Evolutionary conservation across 2,888 invertebrate genomes (phyloP).

Genomic region (Proisotoma minuta): DNA sequence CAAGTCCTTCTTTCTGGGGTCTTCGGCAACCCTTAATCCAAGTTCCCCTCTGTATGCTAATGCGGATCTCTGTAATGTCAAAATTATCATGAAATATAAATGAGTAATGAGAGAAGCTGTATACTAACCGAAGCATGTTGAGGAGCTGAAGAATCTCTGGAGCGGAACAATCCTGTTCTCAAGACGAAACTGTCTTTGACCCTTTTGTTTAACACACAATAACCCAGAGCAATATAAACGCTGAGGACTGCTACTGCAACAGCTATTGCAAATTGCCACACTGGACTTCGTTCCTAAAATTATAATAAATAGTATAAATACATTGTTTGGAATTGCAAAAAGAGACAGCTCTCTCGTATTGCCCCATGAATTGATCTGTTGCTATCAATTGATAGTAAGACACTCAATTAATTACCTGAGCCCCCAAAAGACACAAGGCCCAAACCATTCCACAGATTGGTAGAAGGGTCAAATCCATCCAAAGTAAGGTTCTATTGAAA

Average conservation of each 20-base stretch:
- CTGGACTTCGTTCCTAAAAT: slow-evolving; percentile 66
- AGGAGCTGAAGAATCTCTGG: slow-evolving; percentile 35
- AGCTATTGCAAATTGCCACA: slow-evolving; percentile 72
- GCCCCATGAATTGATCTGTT: too few relatives aligned
- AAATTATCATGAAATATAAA: neutral
- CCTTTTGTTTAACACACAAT: slow-evolving; percentile 79
- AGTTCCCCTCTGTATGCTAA: slow-evolving; percentile 67
- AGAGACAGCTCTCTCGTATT: too few relatives aligned
- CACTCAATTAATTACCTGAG: too few relatives aligned
- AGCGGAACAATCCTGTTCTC: slow-evolving; percentile 55
- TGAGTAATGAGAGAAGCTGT: neutral
- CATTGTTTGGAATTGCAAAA: too few relatives aligned
- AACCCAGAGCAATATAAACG: slow-evolving; percentile 75
- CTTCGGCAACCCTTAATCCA: slow-evolving; percentile 53
- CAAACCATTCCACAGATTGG: slow-evolving; percentile 80
- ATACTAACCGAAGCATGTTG: slow-evolving; percentile 18
- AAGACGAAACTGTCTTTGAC: slow-evolving; percentile 72
- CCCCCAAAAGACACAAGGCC: slow-evolving; percentile 75
- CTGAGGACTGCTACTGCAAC: slow-evolving; percentile 73
- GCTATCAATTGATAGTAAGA: too few relatives aligned
- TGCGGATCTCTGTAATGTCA: slow-evolving; percentile 63
- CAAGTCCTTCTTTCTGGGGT: slow-evolving; percentile 55
- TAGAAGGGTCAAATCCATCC: slow-evolving; percentile 78
- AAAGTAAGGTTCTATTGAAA: slow-evolving; percentile 68
- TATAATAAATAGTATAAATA: too few relatives aligned